A percentile compares a stretch with the other conserved stretches of the same genome.
These are phyloP conservation scores for Todiramphus saurophagus DNA, from an alignment of 2,113 vertebrate genomes.

Conservation along the genomic window DNA sequence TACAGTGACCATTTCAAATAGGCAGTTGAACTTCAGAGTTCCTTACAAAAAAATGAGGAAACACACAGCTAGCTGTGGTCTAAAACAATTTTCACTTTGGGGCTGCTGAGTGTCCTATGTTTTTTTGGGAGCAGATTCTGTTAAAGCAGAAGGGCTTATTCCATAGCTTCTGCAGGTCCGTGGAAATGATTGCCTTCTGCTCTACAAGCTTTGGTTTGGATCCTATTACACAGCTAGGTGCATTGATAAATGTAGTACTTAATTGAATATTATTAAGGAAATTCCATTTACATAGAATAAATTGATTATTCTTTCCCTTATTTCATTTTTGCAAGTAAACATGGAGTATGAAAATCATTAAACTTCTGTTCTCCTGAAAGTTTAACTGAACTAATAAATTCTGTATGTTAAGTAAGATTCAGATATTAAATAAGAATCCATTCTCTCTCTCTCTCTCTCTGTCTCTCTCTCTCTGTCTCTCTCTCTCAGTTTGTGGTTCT, in stretches of 20 bases:
- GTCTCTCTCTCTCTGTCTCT: slow-evolving; percentile 3
- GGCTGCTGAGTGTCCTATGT: not conserved
- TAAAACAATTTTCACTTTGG: not conserved
- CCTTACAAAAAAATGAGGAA: not conserved
- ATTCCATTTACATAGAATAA: not conserved
- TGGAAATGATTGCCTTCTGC: not conserved
- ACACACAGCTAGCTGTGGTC: not conserved
- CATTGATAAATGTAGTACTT: not conserved
- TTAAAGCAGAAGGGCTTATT: not conserved
- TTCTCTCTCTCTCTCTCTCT: slow-evolving; percentile 1
- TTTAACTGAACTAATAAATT: not conserved
- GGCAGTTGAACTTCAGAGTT: not conserved
- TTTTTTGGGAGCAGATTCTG: not conserved
- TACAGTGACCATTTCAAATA: not conserved
- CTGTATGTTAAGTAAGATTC: not conserved
- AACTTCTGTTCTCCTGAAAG: not conserved
- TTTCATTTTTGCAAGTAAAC: not conserved
- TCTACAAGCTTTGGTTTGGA: not conserved
- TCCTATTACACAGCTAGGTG: not conserved
- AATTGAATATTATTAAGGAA: not conserved
- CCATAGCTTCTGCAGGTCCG: not conserved
- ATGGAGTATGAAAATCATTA: not conserved
- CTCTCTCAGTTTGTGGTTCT: slow-evolving; percentile 93
- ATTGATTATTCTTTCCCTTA: not conserved
- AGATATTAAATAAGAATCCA: not conserved